Evolutionary conservation across 2,113 vertebrate species (phyloP), one percentile per base, ranked within the genome.

Genomic region (Vidua chalybeata): DNA sequence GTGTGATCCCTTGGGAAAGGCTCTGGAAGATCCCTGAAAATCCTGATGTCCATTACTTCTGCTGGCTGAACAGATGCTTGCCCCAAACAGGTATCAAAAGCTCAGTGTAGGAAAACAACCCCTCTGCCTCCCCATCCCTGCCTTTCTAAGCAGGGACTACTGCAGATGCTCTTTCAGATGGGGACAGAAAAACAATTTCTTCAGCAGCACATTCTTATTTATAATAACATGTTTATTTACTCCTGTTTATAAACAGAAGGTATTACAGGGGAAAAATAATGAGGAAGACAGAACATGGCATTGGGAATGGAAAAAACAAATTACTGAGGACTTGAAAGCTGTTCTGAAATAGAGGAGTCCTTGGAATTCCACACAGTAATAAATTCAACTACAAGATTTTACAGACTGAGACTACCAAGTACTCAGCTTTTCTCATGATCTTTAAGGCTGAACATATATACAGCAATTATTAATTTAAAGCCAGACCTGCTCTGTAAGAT

Each of bases 31-130:
- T 11, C 15, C n/a, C 5, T 45, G 77, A 31, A 54, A 77, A 74
- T 14, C 30, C 15, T 1, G 13, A 2, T 3, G 26, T 14, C 33
- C 13, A 3, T 80, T 13, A 31, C 10, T 72, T 61, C 58, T 43
- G 14, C 1, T 9, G 14, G 15, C 31, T 67, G 39, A 55, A 43
- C 19, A 63, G 66, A 31, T 0, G 17, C n/a, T 15, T n/a, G 33
- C 23, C 58, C 55, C 62, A 41, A 58, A 33, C 35, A 24, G 13
- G 30, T 3, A 30, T 21, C 2, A 1, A 39, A 31, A 54, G 3
- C 6, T 81, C 55, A 2, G 35, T 2, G 5, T 0, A 13, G n/a
- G 39, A 23, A 59, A 52, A 66, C 3, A 74, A 6, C 3, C 11
- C 21, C 54, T 24, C 43, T 37, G 35, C 39, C 28, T 72, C 35